Evolutionary conservation across 2,888 invertebrate species (phyloP), one percentile per base, ranked within the genome.

Genomic region (Dicycla oo): DNA sequence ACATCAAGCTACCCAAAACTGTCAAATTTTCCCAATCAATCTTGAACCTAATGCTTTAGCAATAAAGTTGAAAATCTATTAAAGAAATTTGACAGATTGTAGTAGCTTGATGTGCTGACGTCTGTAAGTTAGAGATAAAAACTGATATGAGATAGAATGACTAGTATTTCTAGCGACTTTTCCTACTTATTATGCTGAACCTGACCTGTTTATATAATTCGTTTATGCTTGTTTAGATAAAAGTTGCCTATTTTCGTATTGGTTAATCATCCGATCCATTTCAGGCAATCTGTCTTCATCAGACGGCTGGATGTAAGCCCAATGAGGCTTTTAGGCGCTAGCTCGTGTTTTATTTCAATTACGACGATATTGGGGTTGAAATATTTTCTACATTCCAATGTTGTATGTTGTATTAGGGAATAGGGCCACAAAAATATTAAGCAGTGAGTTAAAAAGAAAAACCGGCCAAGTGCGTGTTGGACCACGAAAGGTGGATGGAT

Each of bases 251-350:
- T 81, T 62, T 54, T 72, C 30, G 18, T 78, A 68, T 62, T 62
- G 66, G 49, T 63, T 71, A 78, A 81, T 80, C 82, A 68, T 78
- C 57, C 67, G 65, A 73, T 73, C 64, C 73, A 73, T 82, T 82
- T 57, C 78, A 82, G 78, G 65, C 82, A 67, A 79, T 79, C 78
- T 66, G 64, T 82, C 82, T 80, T 80, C 67, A 51, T 82, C 82
- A 65, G 63, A 30, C 73, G 45, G 62, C 43, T 80, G 56, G 53
- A 73, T 53, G 65, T 69, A 30, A 70, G 70, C 70, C 64, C 65
- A 70, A 76, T 81, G 81, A 81, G 53, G 65, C 70, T 81, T 70
- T 80, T 63, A 80, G 63, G 54, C 58, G 54, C 38, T 68, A 45
- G 53, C 43, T 68, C 58, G 53, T 38, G 30, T 75, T 78, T 68